Evolutionary conservation across 2,113 vertebrate genomes (phyloP), one percentile per base, ranked within the genome.

Genomic region (Cyanocitta stelleri): DNA sequence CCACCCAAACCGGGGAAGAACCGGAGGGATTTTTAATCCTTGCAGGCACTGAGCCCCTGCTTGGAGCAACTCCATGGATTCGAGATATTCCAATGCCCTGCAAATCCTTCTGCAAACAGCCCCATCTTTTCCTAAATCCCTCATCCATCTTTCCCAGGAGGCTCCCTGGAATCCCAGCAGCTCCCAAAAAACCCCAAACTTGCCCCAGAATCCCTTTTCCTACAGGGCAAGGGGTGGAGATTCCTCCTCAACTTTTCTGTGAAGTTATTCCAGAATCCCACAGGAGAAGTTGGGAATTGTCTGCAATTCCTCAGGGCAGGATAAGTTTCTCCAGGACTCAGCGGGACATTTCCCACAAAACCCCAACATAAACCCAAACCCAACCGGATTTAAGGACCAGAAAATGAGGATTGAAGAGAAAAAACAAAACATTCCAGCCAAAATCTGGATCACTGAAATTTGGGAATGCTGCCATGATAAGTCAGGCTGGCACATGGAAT

Each of bases 391-490:
- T 11, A 10, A 49, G 19, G 43, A 3, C 8, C 12, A 16, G 7
- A 49, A 39, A 67, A 58, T 9, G 0, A 1, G 35, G 62, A 56
- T 26, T 9, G 62, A 26, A 32, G 35, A 0, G 44, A 67, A 49
- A 49, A 49, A 66, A 58, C 43, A 13, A 24, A 35, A 24, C 35
- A 49, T 58, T 75, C 24, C 29, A 4, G 82, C 19, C n/a, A 19
- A 64, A 75, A 85, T 43, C 43, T 1, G 16, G 43, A 75, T 35
- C 3, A 0, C 0, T 13, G 20, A 17, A 35, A 49, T 67, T 30
- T 11, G 72, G 83, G 72, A 43, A 85, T 17, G 44, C 32, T 51
- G 72, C 83, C 83, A 51, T 4, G 0, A 41, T 16, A 21, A 30
- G 9, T 23, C 33, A 33, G 68, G 58, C 48, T 58, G 54, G 43